Conservation (phyloP, 2,113 vertebrate genomes). For the Anhinga rufa region DNA sequence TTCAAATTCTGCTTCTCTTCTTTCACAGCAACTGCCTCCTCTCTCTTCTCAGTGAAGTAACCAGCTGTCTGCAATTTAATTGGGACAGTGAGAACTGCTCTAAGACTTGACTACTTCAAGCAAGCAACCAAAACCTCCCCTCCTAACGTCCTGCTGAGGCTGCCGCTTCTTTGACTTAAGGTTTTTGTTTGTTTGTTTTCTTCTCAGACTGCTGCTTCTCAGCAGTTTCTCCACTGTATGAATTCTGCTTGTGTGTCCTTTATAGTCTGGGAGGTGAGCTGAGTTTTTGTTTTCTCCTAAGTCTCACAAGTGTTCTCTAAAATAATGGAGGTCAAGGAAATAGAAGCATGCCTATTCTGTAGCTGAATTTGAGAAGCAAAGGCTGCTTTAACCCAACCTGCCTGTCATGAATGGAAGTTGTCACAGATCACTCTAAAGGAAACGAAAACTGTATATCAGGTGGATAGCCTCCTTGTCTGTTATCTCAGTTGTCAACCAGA, state of each 20-base stretch:
- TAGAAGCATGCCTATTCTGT: not conserved
- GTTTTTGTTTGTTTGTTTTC: not conserved
- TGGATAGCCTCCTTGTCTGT: not conserved
- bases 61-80: constrained; percentile 16
- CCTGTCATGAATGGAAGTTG: not conserved
- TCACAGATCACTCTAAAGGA: not conserved
- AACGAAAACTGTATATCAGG: not conserved
- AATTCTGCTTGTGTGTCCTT: not conserved
- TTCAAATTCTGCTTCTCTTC: not conserved
- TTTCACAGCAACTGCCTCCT: not conserved
- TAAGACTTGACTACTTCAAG: not conserved
- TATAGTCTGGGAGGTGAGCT: not conserved
- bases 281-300: not conserved
- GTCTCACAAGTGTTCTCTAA: not conserved
- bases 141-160: not conserved
- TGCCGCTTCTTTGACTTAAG: not conserved
- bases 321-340: constrained; percentile 34
- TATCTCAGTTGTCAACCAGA: constrained; percentile 10
- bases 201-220: not conserved
- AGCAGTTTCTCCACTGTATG: not conserved
- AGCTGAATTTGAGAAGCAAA: constrained; percentile 1
- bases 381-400: not conserved
- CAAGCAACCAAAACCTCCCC: not conserved
- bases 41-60: not conserved
- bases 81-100: not conserved